Conservation (phyloP, 2,888 invertebrate species). For the Heliconius hortense region DNA sequence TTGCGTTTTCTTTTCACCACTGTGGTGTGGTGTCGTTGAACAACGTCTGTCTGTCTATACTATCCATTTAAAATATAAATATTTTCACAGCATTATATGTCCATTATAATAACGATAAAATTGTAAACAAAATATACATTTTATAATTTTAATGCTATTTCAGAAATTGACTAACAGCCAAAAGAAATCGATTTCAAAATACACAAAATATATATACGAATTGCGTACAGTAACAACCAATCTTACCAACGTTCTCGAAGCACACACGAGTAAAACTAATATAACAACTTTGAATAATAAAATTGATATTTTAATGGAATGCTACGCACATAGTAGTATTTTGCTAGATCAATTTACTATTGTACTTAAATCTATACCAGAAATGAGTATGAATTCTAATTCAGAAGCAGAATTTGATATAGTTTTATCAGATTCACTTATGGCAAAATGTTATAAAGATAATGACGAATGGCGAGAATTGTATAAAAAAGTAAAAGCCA, state of each 20-base stretch:
- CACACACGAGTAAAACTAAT: constrained; percentile 56
- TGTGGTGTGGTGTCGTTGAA: neutral
- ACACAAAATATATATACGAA: constrained; percentile 81
- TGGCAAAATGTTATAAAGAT: constrained; percentile 66
- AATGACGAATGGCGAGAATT: constrained; percentile 68
- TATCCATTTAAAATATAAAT: neutral
- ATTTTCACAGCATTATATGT: neutral
- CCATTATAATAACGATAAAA: no score
- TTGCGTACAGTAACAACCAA: constrained; percentile 76
- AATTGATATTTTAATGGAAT: constrained; percentile 68
- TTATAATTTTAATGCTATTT: constrained; percentile 50
- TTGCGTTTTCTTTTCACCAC: neutral
- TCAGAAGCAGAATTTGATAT: constrained; percentile 66
- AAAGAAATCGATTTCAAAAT: constrained; percentile 83
- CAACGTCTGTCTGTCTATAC: neutral
- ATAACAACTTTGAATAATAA: constrained; percentile 62
- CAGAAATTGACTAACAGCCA: constrained; percentile 85
- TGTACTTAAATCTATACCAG: constrained; percentile 82
- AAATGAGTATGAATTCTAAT: constrained; percentile 51
- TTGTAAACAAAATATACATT: neutral
- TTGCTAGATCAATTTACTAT: constrained; percentile 86
- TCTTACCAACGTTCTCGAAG: constrained; percentile 61
- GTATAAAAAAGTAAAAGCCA: constrained; percentile 58
- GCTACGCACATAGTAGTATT: constrained; percentile 76
- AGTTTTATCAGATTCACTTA: constrained; percentile 63